A percentile compares a stretch with the other conserved stretches of the same genome.
Evolutionary conservation across 2,113 vertebrate genomes (phyloP).

Genomic region (Protobothrops flavoviridis): DNA sequence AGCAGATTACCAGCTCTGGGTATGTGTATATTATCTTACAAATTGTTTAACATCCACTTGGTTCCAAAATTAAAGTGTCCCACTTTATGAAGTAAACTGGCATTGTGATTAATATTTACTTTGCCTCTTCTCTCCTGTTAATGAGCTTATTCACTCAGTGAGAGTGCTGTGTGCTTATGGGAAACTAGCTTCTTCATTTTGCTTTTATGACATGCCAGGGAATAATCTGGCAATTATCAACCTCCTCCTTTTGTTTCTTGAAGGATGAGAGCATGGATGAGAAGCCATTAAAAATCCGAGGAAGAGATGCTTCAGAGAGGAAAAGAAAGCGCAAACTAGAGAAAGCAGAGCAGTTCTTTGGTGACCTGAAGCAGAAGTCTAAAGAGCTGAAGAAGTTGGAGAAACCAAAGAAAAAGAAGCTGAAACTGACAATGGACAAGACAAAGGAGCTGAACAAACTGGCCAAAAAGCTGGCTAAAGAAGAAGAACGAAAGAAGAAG

Average conservation of each 20-base stretch:
- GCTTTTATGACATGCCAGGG: not conserved
- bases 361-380: constrained; percentile 79
- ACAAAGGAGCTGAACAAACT: constrained; percentile 93
- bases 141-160: not conserved
- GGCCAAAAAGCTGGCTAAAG: constrained; percentile 92
- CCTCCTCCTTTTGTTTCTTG: constrained; percentile 35
- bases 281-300: constrained; percentile 88
- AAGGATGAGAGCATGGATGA: constrained; percentile 90
- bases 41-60: not conserved
- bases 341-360: constrained; percentile 85
- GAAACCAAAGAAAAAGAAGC: constrained; percentile 96
- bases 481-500: constrained; percentile 94
- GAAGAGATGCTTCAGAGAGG: constrained; percentile 89
- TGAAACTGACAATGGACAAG: constrained; percentile 91
- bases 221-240: not conserved
- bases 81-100: not conserved
- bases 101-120: not conserved
- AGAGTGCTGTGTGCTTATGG: not conserved
- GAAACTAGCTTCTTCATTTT: not conserved
- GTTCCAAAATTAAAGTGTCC: not conserved
- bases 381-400: constrained; percentile 89
- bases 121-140: not conserved
- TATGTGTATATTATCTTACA: not conserved
- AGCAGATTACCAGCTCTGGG: not conserved
- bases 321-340: constrained; percentile 91